These are phyloP conservation scores for Aurelia sp. DNA, from an alignment of 30 jellyfish, hydroid and myxozoan genomes.

Conservation along the genomic window DNA sequence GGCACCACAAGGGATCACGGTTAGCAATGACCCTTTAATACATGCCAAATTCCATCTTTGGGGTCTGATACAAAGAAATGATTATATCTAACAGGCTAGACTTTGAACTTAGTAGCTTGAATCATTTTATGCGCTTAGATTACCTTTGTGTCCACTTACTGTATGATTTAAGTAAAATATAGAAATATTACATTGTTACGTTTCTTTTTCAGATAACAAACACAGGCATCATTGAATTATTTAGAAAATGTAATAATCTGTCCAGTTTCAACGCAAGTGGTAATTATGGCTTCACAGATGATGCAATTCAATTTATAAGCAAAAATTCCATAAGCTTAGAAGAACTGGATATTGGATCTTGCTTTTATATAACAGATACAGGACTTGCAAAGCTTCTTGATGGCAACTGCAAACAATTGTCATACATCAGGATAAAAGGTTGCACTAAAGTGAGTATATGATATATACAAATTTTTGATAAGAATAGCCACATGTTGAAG, in stretches of 20 bases:
- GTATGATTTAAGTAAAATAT: not conserved
- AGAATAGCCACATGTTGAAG: too few species aligned
- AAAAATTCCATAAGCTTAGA: constrained; percentile 6
- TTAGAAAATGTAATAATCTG: constrained; percentile 24
- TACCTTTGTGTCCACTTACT: not conserved
- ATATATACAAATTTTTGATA: too few species aligned
- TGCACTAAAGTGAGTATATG: constrained; percentile 50
- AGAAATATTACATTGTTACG: not conserved
- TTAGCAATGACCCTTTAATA: too few species aligned
- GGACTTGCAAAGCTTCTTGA: constrained; percentile 35
- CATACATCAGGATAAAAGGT: constrained; percentile 53
- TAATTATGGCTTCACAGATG: constrained; percentile 66
- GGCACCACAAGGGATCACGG: too few species aligned
- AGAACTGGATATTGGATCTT: constrained; percentile 62
- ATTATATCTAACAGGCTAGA: too few species aligned
- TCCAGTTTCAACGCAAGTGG: constrained; percentile 32
- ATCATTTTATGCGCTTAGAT: too few species aligned
- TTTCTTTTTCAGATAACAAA: constrained; percentile 44
- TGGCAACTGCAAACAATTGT: constrained; percentile 27
- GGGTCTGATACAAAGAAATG: too few species aligned
- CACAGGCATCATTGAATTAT: constrained; percentile 37
- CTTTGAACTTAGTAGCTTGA: too few species aligned
- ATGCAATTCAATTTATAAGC: constrained; percentile 54
- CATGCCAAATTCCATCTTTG: too few species aligned
- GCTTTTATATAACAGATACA: constrained; percentile 44